Percentiles rank a stretch among this genome's conserved stretches.
phyloP scores from a whole-genome alignment of 2,113 vertebrate genomes.

The Ptyas mucosa region DNA sequence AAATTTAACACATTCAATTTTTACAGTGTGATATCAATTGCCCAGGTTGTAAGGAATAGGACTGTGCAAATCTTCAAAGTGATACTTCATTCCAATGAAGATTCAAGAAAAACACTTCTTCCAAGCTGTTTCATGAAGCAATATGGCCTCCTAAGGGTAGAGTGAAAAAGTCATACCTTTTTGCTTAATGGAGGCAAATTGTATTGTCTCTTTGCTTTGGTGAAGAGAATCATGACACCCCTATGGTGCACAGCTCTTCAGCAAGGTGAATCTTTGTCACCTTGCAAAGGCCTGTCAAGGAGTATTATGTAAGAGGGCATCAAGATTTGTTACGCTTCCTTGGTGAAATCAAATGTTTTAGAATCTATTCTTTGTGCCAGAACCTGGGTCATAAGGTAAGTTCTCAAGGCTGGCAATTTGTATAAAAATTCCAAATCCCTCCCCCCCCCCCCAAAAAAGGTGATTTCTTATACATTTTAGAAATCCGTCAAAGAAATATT shows the following conservation, averaged over 20 bases:
- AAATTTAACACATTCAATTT: neutral
- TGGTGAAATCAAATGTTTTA: neutral
- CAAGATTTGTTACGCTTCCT: neutral
- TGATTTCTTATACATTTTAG: neutral
- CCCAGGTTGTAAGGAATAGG: neutral
- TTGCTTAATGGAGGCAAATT: neutral
- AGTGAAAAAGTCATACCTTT: neutral
- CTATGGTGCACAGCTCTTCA: neutral
- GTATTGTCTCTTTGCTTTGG: neutral
- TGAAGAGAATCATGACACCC: neutral
- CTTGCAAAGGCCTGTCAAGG: neutral
- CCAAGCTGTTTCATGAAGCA: neutral
- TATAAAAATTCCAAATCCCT: neutral
- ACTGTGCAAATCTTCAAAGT: neutral
- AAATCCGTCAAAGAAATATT: neutral
- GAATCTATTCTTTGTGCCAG: neutral
- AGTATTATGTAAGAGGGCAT: neutral
- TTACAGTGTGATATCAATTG: neutral
- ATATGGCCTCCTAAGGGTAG: neutral
- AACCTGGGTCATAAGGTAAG: neutral
- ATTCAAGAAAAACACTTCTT: neutral
- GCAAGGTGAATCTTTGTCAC: neutral
- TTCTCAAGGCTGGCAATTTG: neutral
- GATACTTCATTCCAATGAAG: neutral
- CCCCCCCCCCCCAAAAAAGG: neutral